phyloP scores from a whole-genome alignment of 2,113 vertebrate genomes.

The Phocoena sinus region DNA sequence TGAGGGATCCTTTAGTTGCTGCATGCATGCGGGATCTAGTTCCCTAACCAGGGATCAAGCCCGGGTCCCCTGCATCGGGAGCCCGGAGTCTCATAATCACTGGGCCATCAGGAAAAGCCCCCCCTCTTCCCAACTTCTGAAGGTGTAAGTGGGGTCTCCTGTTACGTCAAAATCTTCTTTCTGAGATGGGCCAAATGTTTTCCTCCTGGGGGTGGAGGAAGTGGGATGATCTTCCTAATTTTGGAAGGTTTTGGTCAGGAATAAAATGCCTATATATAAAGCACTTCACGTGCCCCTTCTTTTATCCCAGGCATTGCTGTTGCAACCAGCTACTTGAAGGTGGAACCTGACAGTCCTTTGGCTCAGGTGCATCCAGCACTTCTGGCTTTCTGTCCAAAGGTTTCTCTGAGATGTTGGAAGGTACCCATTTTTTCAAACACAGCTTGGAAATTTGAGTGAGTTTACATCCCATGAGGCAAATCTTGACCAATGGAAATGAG shows the following conservation, averaged over 20 bases:
- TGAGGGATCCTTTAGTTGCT: too few relatives aligned
- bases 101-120: too few relatives aligned
- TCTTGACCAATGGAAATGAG: background rate
- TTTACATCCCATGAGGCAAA: background rate
- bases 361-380: background rate
- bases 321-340: background rate
- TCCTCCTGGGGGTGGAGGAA: background rate
- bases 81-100: too few relatives aligned
- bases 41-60: too few relatives aligned
- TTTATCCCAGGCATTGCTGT: background rate
- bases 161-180: background rate
- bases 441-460: background rate
- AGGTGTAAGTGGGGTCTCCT: background rate
- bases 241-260: background rate
- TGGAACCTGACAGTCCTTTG: background rate
- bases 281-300: too few relatives aligned
- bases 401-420: background rate
- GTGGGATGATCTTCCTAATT: background rate
- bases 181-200: background rate
- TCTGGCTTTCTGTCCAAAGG: background rate
- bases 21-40: too few relatives aligned
- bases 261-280: background rate
- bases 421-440: background rate
- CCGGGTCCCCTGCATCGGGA: too few relatives aligned
- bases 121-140: background rate